Conservation (phyloP, 2,888 invertebrate genomes). For the Bombylius discolor region DNA sequence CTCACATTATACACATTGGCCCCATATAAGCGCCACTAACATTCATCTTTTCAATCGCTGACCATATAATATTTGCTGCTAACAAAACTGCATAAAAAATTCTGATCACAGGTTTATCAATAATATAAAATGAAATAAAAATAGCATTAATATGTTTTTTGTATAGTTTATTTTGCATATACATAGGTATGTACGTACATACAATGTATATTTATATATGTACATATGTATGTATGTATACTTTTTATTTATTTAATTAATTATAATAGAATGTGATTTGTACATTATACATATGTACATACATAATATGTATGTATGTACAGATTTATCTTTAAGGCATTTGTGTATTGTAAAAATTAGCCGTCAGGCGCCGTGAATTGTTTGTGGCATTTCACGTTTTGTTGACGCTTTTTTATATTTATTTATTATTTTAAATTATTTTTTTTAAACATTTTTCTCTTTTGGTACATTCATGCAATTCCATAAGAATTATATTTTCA, state of each 20-base stretch:
- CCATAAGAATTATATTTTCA: no score
- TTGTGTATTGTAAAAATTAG: neutral
- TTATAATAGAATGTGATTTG: neutral
- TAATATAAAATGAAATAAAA: neutral
- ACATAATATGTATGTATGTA: no score
- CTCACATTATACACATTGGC: no score
- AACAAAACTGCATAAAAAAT: neutral
- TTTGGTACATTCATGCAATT: no score
- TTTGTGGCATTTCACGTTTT: neutral
- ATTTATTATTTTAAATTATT: no score
- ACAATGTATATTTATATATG: no score
- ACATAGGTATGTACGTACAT: no score
- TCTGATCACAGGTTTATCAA: neutral
- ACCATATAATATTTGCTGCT: neutral
- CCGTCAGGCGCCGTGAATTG: constrained; percentile 5
- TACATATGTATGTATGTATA: no score
- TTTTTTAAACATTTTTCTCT: no score
- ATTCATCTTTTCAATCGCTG: neutral
- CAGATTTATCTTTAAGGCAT: neutral
- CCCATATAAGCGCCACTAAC: neutral
- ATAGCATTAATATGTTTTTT: neutral
- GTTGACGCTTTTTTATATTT: constrained; percentile 2
- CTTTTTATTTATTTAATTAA: neutral
- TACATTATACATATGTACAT: no score
- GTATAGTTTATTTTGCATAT: no score